Evolutionary conservation across 2,797 vertebrate genomes (phyloP).

Genomic region (Lepilemur ruficaudatus): DNA sequence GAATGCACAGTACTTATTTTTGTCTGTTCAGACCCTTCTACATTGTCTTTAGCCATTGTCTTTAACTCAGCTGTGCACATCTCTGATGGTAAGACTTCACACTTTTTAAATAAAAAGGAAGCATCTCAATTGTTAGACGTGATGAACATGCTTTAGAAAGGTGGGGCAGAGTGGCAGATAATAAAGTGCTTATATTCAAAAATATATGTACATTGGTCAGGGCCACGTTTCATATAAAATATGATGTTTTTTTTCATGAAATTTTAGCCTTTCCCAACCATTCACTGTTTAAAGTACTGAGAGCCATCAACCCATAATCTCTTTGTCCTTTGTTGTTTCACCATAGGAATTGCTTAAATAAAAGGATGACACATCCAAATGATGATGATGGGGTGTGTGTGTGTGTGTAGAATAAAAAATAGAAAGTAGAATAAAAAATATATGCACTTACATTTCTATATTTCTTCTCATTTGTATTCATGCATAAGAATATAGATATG

Average conservation of each 20-base stretch:
- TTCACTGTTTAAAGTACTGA: conserved; percentile 76
- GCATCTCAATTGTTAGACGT: conserved; percentile 65
- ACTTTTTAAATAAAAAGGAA: conserved; percentile 64
- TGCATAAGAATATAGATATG: background rate
- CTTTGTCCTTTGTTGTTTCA: conserved; percentile 76
- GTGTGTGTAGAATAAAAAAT: background rate
- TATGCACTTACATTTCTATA: background rate
- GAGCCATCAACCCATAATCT: conserved; percentile 61
- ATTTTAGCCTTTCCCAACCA: conserved; percentile 67
- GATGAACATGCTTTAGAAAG: conserved; percentile 55
- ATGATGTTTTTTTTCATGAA: conserved; percentile 77
- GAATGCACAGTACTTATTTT: conserved; percentile 26
- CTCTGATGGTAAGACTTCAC: background rate
- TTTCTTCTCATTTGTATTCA: background rate
- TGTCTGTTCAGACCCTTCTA: background rate
- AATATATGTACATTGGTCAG: conserved; percentile 72
- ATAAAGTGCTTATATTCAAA: conserved; percentile 65
- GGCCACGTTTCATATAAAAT: conserved; percentile 74
- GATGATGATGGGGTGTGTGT: conserved; percentile 23
- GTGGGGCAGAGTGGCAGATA: conserved; percentile 64
- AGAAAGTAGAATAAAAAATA: conserved; percentile 3
- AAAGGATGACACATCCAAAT: conserved; percentile 59
- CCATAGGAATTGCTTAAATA: conserved; percentile 63
- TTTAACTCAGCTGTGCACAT: background rate
- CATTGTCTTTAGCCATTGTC: background rate